Conservation (phyloP, 2,888 invertebrate species). For the Caenorhabditis sp. region DNA sequence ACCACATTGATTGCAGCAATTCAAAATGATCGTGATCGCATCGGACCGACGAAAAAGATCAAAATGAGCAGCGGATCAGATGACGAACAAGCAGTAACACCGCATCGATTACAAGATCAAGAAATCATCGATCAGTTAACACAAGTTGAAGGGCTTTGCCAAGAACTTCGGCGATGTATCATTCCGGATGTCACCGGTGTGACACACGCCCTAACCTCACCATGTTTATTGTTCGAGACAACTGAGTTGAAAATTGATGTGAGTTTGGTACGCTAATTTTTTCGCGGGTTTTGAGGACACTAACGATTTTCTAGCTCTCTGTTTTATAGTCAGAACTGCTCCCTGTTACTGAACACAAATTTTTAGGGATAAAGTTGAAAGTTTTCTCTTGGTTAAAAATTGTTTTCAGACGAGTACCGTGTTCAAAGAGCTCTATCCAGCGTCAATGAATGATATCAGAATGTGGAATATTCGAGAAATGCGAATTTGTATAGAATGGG, state of each 20-base stretch:
- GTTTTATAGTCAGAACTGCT: background rate
- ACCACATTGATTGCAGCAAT: constrained; percentile 57
- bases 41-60: constrained; percentile 68
- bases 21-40: constrained; percentile 70
- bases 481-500: constrained; percentile 69
- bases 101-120: constrained; percentile 52
- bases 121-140: constrained; percentile 58
- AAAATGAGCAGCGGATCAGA: constrained; percentile 59
- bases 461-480: constrained; percentile 71
- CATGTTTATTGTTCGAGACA: constrained; percentile 61
- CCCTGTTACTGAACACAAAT: constrained; percentile 1
- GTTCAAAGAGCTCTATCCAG: constrained; percentile 68
- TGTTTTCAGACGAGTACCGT: constrained; percentile 59
- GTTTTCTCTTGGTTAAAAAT: background rate
- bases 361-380: background rate
- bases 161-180: constrained; percentile 59
- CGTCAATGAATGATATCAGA: constrained; percentile 70
- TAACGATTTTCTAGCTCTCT: background rate
- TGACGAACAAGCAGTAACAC: constrained; percentile 55
- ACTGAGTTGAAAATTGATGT: constrained; percentile 64
- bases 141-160: constrained; percentile 64
- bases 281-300: background rate
- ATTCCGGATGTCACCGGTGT: constrained; percentile 63
- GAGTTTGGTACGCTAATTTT: constrained; percentile 13
- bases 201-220: constrained; percentile 53